A percentile compares a stretch with the other conserved stretches of the same genome.
phyloP scores from a whole-genome alignment of 1,140 invertebrate species.

The Coenobita brevimanus region DNA sequence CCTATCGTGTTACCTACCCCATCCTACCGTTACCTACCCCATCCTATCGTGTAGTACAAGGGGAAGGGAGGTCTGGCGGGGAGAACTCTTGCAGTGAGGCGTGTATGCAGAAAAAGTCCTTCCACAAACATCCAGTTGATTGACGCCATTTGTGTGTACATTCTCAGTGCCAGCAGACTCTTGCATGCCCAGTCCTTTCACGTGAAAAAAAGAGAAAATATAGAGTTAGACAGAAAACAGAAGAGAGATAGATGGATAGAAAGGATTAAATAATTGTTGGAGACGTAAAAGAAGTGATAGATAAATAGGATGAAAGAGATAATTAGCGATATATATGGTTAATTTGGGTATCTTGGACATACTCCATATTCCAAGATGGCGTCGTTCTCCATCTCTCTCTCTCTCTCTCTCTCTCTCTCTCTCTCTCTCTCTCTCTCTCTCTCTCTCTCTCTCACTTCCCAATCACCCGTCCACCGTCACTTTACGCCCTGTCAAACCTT shows the following conservation, averaged over 20 bases:
- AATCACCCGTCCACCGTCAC: too few relatives aligned
- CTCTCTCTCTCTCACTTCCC: too few relatives aligned
- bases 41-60: constrained; percentile 45
- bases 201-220: not conserved
- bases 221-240: not conserved
- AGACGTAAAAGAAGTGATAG: not conserved
- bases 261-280: not conserved
- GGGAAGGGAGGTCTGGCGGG: constrained; percentile 69
- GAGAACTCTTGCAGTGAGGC: constrained; percentile 76
- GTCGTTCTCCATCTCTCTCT: too few relatives aligned
- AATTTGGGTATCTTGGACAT: not conserved
- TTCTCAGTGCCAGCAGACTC: constrained; percentile 73
- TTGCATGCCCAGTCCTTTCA: constrained; percentile 77
- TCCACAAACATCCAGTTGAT: constrained; percentile 79
- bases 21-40: too few relatives aligned
- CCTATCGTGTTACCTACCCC: too few relatives aligned
- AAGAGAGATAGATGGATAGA: not conserved
- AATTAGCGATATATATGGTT: not conserved
- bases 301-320: not conserved
- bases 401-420: too few relatives aligned
- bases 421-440: too few relatives aligned
- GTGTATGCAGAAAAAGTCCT: constrained; percentile 75
- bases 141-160: constrained; percentile 75
- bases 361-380: too few relatives aligned
- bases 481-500: too few relatives aligned